These are phyloP conservation scores for Piprites chloris DNA, from an alignment of 2,113 vertebrate species.

Conservation along the genomic window DNA sequence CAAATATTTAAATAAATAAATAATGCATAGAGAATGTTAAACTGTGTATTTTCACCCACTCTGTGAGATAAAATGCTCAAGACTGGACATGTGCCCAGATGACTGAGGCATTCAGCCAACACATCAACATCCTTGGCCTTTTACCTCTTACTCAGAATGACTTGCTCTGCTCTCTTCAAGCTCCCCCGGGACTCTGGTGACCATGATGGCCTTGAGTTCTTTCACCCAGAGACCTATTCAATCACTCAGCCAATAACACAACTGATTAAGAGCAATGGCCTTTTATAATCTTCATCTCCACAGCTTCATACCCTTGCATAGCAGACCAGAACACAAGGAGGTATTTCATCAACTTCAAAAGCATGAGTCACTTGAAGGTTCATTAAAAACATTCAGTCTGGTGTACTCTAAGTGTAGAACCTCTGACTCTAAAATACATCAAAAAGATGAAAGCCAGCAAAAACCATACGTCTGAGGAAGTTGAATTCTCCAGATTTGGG, in stretches of 20 bases:
- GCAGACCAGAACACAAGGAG: not conserved
- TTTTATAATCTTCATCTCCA: not conserved
- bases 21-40: rapidly evolving
- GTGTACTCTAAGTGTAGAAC: not conserved
- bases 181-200: not conserved
- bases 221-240: not conserved
- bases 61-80: not conserved
- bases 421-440: not conserved
- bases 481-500: not conserved
- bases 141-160: not conserved
- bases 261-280: not conserved
- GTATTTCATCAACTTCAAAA: not conserved
- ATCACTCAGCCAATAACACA: not conserved
- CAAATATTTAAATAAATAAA: not conserved
- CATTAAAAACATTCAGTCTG: not conserved
- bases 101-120: not conserved
- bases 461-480: not conserved
- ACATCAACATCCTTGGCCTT: not conserved
- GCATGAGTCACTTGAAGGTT: not conserved
- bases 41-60: not conserved
- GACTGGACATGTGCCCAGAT: not conserved
- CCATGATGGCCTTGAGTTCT: not conserved
- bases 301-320: not conserved
- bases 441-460: not conserved
- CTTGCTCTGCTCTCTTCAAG: not conserved